Base-by-base conservation (phyloP, 2,888 invertebrate genomes). In the Periphyllus acericola region DNA sequence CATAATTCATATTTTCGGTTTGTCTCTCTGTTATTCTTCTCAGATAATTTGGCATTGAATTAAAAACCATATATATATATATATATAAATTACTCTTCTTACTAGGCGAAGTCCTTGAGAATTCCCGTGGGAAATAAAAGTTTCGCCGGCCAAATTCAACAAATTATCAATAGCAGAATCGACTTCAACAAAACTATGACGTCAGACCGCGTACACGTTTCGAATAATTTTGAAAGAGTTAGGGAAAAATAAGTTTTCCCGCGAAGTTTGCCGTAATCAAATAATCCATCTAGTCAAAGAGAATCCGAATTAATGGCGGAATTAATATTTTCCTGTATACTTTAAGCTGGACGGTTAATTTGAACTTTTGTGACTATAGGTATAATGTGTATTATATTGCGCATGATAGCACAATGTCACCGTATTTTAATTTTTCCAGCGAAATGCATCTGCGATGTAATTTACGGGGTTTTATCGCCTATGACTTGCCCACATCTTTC, bases 51-150 rank as follows among this genome's bases (percentile, higher is more conserved):
- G 81, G n/a, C 32, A 25, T 68, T 32, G 46, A 46, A 81, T 81
- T 68, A 81, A 34, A 72, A 81, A 21, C 68, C 40, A 32, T 81
- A 46, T 55, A 60, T 60, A 21, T n/a, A n/a, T n/a, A n/a, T n/a
- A n/a, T n/a, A n/a, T n/a, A n/a, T n/a, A n/a, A n/a, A n/a, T 68
- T 81, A 81, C 29, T 29, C 29, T 71, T 5, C 21, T 81, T 46
- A 40, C 68, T 29, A 17, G 17, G 9, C 68, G 46, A 40, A 81
- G 9, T 1, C 66, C 29, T 40, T n/a, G 52, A 14, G 3, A 25
- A 72, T 83, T 55, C 83, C 52, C 74, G 8, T 2, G 74, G 74
- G 83, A 83, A 83, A 83, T 83, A 74, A 74, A 83, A 83, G 74
- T 83, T 83, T 74, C 55, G 55, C 34, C n/a, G 72, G n/a, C 52